phyloP scores from a whole-genome alignment of 92 coral and sea anemone species.

The Porites lobata region DNA sequence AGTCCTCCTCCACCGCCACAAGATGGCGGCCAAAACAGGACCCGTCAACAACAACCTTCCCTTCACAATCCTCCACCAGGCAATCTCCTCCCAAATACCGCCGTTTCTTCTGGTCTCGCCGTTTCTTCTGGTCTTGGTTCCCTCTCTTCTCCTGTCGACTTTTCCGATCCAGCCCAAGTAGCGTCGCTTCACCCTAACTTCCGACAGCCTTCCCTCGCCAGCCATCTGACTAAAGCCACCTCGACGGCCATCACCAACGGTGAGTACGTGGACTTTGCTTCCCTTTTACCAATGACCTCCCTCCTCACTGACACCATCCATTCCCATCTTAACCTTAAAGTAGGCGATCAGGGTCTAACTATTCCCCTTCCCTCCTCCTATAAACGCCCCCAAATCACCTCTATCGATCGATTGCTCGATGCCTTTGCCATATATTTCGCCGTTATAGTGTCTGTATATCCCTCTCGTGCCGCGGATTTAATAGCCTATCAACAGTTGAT shows the following conservation, averaged over 20 bases:
- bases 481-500: constrained; percentile 1
- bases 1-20: not conserved
- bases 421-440: not conserved
- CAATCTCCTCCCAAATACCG: not conserved
- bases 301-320: not conserved
- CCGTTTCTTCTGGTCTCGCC: not conserved
- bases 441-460: not conserved
- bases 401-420: not conserved
- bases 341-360: not conserved
- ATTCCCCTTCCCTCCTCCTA: not conserved
- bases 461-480: not conserved
- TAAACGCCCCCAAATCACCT: not conserved
- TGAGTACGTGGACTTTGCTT: constrained; percentile 19
- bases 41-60: not conserved
- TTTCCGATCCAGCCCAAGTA: not conserved
- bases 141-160: not conserved
- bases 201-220: not conserved
- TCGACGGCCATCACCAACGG: not conserved
- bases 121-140: not conserved
- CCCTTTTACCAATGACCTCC: not conserved
- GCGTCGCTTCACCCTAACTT: not conserved
- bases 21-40: no score
- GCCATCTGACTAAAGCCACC: not conserved
- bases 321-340: no score
- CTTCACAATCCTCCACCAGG: no score